Conservation (phyloP, 1,140 invertebrate genomes). For the Berghia stephanieae region DNA sequence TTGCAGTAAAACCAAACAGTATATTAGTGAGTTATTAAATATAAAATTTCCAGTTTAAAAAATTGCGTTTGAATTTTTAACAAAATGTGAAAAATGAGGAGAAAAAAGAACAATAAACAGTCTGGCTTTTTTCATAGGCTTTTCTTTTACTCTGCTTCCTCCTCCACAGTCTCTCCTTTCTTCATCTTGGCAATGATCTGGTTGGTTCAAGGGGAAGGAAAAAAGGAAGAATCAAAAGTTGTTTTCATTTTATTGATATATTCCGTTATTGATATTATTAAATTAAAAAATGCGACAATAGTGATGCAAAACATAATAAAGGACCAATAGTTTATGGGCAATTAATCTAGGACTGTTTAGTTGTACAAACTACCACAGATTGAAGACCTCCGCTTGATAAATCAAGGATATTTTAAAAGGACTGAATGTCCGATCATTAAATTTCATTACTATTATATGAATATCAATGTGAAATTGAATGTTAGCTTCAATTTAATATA, state of each 20-base stretch:
- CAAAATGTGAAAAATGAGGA: no score
- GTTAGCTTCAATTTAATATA: no score
- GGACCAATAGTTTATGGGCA: neutral
- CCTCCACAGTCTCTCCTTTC: conserved; percentile 60
- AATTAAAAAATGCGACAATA: neutral
- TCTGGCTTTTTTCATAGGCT: no score
- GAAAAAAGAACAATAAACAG: no score
- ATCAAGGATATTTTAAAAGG: neutral
- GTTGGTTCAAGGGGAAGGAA: conserved; percentile 24
- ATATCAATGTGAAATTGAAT: no score
- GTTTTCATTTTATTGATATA: neutral
- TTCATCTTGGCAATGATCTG: conserved; percentile 65
- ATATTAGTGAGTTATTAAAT: no score
- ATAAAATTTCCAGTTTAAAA: no score
- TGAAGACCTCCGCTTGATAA: neutral
- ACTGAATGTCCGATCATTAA: neutral
- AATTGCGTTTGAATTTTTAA: no score
- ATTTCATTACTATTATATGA: no score
- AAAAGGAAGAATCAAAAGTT: conserved; percentile 5
- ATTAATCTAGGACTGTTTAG: neutral
- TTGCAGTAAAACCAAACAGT: no score
- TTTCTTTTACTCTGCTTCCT: conserved; percentile 37
- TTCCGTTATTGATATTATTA: neutral
- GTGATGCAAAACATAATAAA: no score
- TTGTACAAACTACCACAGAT: neutral